A percentile compares a stretch with the other conserved stretches of the same genome.
These are phyloP conservation scores for Microplitis deprimator DNA, from an alignment of 2,888 invertebrate species.

Conservation along the genomic window DNA sequence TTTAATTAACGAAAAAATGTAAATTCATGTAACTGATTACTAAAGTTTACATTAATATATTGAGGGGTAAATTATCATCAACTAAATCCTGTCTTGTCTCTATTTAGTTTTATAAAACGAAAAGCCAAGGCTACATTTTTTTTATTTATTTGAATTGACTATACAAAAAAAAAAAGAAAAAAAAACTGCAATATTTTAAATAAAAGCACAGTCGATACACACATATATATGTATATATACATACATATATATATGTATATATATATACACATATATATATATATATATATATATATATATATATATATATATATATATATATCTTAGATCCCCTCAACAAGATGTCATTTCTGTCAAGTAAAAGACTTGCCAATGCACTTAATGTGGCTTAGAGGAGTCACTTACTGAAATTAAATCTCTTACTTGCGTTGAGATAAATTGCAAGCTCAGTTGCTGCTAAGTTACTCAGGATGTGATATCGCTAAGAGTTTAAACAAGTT, in stretches of 20 bases:
- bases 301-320: not conserved
- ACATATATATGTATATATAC: too few relatives aligned
- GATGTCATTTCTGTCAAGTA: slow-evolving; percentile 14
- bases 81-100: too few relatives aligned
- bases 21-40: too few relatives aligned
- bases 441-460: slow-evolving; percentile 30
- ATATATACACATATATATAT: too few relatives aligned
- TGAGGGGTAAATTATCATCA: too few relatives aligned
- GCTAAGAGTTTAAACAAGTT: slow-evolving; percentile 23
- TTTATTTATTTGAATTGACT: not conserved
- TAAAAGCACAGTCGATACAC: not conserved
- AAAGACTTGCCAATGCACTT: slow-evolving; percentile 38
- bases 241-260: not conserved
- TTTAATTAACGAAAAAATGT: too few relatives aligned
- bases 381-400: slow-evolving; percentile 43
- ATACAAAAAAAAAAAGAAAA: not conserved
- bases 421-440: slow-evolving; percentile 17
- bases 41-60: too few relatives aligned
- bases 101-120: not conserved
- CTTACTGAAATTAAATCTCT: slow-evolving; percentile 46
- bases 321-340: not conserved
- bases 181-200: not conserved
- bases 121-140: not conserved
- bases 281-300: too few relatives aligned
- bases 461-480: slow-evolving; percentile 27